Base-by-base conservation (phyloP, 2,113 vertebrate genomes). In the Mixornis gularis region DNA sequence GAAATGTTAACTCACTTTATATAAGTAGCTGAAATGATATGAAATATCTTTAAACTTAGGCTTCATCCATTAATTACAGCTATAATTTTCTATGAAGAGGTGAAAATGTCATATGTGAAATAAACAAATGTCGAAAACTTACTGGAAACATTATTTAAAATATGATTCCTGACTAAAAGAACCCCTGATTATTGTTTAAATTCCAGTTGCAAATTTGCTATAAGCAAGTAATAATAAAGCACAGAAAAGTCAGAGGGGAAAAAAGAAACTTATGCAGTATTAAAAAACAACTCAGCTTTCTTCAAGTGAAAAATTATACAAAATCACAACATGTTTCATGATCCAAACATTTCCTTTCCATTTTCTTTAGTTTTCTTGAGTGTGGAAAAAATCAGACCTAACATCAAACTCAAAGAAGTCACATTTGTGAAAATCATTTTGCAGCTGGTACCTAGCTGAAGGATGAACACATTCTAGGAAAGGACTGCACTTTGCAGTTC, bases 391-490 rank as follows among this genome's bases (percentile, higher is more conserved):
- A 41, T 1, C 6, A 80, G 25, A 73, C 8, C 6, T 65, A 52
- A 60, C 12, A n/a, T 55, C 2, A 5, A 34, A 63, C 26, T 73
- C 21, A 13, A 26, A 4, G 3, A 60, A 65, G 43, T 43, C 7
- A 44, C 2, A 29, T 29, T 60, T 76, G 10, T 68, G 73, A 79
- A 87, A 70, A 69, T 60, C 48, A 52, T 3, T 43, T 82, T 85
- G 32, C 44, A 85, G 43, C 26, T 48, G 17, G 8, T 68, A 51
- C 9, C 7, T 41, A 62, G 4, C 12, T 87, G 44, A 56, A 79
- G 24, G 20, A 79, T 5, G 4, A 74, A 17, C 7, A 44, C 0
- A 0, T 59, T 71, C 48, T n/a, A 40, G 7, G 29, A 51, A 76
- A 82, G 22, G 24, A 44, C 12, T 43, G 15, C 3, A 53, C 9